Base-by-base conservation (phyloP, 2,888 invertebrate genomes). In the Gandaritis pyraliata region DNA sequence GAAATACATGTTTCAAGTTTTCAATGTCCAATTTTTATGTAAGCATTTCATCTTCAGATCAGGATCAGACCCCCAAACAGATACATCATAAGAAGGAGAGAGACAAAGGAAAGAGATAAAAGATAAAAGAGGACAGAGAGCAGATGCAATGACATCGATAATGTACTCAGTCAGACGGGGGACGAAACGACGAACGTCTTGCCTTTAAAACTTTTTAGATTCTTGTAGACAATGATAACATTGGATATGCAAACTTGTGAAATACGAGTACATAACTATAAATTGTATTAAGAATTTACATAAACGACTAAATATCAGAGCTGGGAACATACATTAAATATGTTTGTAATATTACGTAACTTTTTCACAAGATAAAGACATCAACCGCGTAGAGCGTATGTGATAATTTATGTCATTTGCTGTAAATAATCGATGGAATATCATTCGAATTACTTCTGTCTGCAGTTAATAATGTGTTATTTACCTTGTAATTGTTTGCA, bases 71-170 rank as follows among this genome's bases (percentile, higher is more conserved):
- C 16, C 11, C 11, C 2, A 11, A 16, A 41, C 43, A 43, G 43
- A 15, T n/a, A 39, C n/a, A 39, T n/a, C n/a, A 12, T 6, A n/a
- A 2, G 15, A 8, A 53, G 8, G 49, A 23, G 6, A 23, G 23
- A 23, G 23, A 23, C 23, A 23, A 13, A 45, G 15, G 33, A 58
- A 54, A 54, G 58, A 54, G 71, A 69, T 66, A 65, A 58, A 71
- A 52, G 60, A 61, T 45, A 65, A 73, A 68, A 70, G 8, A 61
- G 58, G 70, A 67, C 66, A 61, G 61, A 72, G 54, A 59, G 69
- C 64, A 59, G 16, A 61, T 65, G 69, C 67, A 72, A 70, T 73
- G 71, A 74, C 49, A 53, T 62, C 57, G 53, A 58, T 58, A 55
- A 58, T 53, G 49, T 52, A 52, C 38, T 45, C 53, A 15, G 49